Percentiles rank a stretch among this genome's conserved stretches.
These are phyloP conservation scores for Porites lutea DNA, from an alignment of 64 coral and sea anemone genomes.

Conservation along the genomic window DNA sequence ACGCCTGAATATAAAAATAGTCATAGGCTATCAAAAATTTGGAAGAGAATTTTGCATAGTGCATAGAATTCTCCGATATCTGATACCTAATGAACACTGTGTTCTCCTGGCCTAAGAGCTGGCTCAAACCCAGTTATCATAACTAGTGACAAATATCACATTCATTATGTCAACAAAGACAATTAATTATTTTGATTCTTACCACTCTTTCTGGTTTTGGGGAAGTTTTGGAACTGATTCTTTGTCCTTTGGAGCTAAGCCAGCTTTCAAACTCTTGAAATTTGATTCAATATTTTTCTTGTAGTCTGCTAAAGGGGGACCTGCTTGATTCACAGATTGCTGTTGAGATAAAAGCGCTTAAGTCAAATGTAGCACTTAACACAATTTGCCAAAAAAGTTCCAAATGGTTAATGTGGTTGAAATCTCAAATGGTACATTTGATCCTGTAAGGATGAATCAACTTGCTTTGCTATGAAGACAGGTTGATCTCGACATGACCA, in stretches of 20 bases:
- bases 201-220: slow-evolving; percentile 97
- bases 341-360: not conserved
- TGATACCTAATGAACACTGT: too few relatives aligned
- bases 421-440: too few relatives aligned
- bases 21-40: too few relatives aligned
- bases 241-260: slow-evolving; percentile 77
- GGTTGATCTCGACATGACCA: too few relatives aligned
- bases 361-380: not conserved
- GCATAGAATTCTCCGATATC: too few relatives aligned
- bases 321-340: slow-evolving; percentile 96
- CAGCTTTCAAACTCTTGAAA: slow-evolving; percentile 89
- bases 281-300: slow-evolving; percentile 95
- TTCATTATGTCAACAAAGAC: not conserved
- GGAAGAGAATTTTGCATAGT: too few relatives aligned
- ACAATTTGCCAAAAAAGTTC: not conserved
- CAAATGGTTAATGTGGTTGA: not conserved
- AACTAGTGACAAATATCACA: too few relatives aligned
- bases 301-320: slow-evolving; percentile 56
- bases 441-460: too few relatives aligned
- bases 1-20: too few relatives aligned
- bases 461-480: too few relatives aligned
- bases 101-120: too few relatives aligned
- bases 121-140: too few relatives aligned
- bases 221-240: slow-evolving; percentile 90
- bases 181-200: not conserved